Evolutionary conservation across 2,888 invertebrate species (phyloP).

Genomic region (Leptinotarsa peninsularis): DNA sequence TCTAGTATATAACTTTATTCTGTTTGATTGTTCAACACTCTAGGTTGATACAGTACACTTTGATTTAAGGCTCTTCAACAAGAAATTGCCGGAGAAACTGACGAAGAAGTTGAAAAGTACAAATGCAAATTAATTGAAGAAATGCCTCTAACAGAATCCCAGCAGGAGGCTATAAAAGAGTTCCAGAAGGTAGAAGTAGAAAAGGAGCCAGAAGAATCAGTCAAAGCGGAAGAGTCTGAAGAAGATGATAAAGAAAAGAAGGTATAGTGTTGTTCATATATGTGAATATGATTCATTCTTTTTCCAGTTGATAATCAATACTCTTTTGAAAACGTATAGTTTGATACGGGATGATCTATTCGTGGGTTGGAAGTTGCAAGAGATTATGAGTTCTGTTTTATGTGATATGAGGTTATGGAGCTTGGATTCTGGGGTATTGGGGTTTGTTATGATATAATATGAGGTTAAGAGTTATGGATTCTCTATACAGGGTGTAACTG

Average conservation of each 20-base stretch:
- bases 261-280: conserved; percentile 4
- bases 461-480: too few relatives aligned
- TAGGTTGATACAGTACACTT: neutral
- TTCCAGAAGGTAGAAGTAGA: conserved; percentile 33
- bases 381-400: too few relatives aligned
- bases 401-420: too few relatives aligned
- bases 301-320: neutral
- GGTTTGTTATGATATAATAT: too few relatives aligned
- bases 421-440: too few relatives aligned
- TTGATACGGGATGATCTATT: too few relatives aligned
- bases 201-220: conserved; percentile 27
- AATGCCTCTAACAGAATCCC: conserved; percentile 52
- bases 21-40: neutral
- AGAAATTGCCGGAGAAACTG: conserved; percentile 54
- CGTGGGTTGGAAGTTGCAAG: too few relatives aligned
- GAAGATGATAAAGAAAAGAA: conserved; percentile 32
- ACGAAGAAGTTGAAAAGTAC: conserved; percentile 56
- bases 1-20: too few relatives aligned
- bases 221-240: conserved; percentile 26
- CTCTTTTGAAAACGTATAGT: too few relatives aligned
- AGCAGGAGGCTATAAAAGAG: conserved; percentile 47
- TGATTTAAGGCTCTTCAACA: conserved; percentile 51
- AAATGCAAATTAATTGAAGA: conserved; percentile 54
- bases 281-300: neutral
- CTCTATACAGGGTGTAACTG: too few relatives aligned